Base-by-base conservation (phyloP, 2,888 invertebrate species). In the Calameuta idolon region DNA sequence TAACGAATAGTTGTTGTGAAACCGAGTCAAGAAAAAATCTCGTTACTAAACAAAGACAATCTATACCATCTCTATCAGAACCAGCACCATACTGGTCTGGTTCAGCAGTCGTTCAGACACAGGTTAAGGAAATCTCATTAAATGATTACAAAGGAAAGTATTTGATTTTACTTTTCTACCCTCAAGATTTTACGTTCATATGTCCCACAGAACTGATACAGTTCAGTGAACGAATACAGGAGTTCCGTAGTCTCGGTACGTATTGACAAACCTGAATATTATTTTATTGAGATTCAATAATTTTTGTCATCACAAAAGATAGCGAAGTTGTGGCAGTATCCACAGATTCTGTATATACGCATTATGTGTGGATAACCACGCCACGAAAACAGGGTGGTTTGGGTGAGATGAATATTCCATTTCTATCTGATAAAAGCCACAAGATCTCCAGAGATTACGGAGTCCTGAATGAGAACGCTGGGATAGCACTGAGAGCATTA, bases 321-420 rank as follows among this genome's bases (percentile, higher is more conserved):
- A 81, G 84, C 34, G 84, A 87, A 40, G 35, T 89, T 5, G 79
- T 89, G 31, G 86, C 87, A 1, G 74, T 86, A 33, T 88, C 88
- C 35, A 89, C 88, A 69, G 88, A 89, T 73, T 88, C 88, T 1
- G 76, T 84, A 30, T 88, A 80, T 75, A 73, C 84, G 4, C 88
- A 88, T 79, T 80, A 84, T 12, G 86, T 86, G 0, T 88, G 89
- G 88, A 78, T 82, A 34, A 81, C 81, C 3, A 88, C 81, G 3
- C 89, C 89, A 12, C 79, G 87, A 5, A 87, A 88, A 71, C 85
- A 85, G 92, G 96, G 98, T 34, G 98, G 98, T 77, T 93, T 99
- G 68, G 98, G 98, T 0, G 94, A 95, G 69, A 97, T 99, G 96
- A 95, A 97, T 89, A 97, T 99, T 86, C 98, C 99, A 1, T 92